These are phyloP conservation scores for Labrus mixtus DNA, from an alignment of 2,113 vertebrate species.

Conservation along the genomic window DNA sequence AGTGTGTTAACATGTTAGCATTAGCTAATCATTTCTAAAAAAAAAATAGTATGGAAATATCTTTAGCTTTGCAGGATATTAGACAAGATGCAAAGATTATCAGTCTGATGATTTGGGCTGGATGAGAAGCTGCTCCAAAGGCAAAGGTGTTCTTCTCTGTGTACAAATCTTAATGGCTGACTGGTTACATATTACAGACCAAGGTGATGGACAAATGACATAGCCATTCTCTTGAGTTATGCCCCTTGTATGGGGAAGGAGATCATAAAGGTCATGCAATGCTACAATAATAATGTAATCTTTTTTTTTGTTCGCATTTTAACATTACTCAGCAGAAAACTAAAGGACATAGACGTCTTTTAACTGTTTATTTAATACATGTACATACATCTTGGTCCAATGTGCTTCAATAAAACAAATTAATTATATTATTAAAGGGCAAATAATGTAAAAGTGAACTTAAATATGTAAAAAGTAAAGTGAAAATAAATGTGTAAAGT, in stretches of 20 bases:
- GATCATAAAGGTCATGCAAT: no score
- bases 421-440: not conserved
- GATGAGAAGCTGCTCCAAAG: not conserved
- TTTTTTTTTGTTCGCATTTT: no score
- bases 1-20: not conserved
- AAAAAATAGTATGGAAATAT: not conserved
- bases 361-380: conserved; percentile 43
- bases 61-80: not conserved
- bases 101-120: not conserved
- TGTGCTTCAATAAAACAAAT: not conserved
- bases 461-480: not conserved
- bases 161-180: no score
- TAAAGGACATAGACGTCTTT: not conserved
- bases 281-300: no score
- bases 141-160: no score
- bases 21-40: not conserved
- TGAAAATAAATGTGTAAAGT: not conserved
- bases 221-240: no score
- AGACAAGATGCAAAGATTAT: not conserved
- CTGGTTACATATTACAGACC: not conserved
- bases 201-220: no score
- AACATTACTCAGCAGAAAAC: not conserved
- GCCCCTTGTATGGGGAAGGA: no score
- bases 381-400: conserved; percentile 13
- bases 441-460: conserved; percentile 2